phyloP scores from a whole-genome alignment of 1,140 invertebrate genomes.

The Macrobrachium nipponense region DNA sequence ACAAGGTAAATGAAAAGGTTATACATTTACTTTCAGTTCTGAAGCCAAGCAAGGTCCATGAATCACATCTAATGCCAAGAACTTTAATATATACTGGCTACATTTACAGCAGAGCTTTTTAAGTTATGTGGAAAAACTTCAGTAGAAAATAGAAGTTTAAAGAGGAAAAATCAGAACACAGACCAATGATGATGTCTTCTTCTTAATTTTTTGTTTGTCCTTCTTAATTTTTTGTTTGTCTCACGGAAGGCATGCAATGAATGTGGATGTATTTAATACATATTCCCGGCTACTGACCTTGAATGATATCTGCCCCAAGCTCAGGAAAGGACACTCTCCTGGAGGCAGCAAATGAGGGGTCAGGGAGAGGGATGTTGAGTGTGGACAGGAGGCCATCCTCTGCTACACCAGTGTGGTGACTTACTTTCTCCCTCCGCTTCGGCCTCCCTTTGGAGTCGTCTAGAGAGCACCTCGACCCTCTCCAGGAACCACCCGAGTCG shows the following conservation, averaged over 20 bases:
- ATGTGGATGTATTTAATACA: background rate
- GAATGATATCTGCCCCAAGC: slow-evolving; percentile 77
- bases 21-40: too few relatives aligned
- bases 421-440: slow-evolving; percentile 36
- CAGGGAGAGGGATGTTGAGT: slow-evolving; percentile 64
- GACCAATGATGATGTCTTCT: too few relatives aligned
- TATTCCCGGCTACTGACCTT: slow-evolving; percentile 65
- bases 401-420: slow-evolving; percentile 32
- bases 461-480: slow-evolving; percentile 66
- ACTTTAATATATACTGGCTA: too few relatives aligned
- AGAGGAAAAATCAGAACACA: too few relatives aligned
- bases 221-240: background rate
- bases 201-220: background rate
- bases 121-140: too few relatives aligned
- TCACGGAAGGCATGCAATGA: background rate
- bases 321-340: slow-evolving; percentile 78
- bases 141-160: too few relatives aligned
- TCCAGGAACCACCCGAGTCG: slow-evolving; percentile 60
- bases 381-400: slow-evolving; percentile 38
- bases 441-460: slow-evolving; percentile 62
- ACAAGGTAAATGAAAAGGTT: too few relatives aligned
- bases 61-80: too few relatives aligned
- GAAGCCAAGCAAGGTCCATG: too few relatives aligned
- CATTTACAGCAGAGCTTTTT: too few relatives aligned
- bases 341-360: slow-evolving; percentile 66